Evolutionary conservation across 2,797 vertebrate genomes (phyloP).

Genomic region (Neomorphus geoffroyi): DNA sequence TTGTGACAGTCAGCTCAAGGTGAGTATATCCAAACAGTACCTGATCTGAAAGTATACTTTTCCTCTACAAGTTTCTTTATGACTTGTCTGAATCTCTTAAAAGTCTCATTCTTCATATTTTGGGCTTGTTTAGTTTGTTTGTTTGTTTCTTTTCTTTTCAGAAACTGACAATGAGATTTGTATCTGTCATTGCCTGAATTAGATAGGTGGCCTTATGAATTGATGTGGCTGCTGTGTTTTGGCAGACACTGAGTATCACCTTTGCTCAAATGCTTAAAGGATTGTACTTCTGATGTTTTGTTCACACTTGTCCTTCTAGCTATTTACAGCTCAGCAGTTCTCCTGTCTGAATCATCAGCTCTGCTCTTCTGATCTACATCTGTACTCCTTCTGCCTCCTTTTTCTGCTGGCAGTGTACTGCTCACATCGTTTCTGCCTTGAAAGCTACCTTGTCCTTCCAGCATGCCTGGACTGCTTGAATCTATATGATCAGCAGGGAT

Average conservation of each 20-base stretch:
- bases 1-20: neutral
- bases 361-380: neutral
- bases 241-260: neutral
- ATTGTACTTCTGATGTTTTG: neutral
- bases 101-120: neutral
- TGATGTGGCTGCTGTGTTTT: neutral
- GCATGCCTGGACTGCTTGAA: neutral
- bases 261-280: neutral
- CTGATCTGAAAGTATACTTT: neutral
- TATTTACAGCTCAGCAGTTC: slow-evolving; percentile 46
- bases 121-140: too few species aligned
- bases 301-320: slow-evolving; percentile 4
- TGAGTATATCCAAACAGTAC: neutral
- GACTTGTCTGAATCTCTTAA: neutral
- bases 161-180: neutral
- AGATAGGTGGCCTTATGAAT: neutral
- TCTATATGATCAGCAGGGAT: neutral
- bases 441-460: neutral
- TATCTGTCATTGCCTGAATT: neutral
- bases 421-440: neutral
- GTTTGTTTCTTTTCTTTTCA: neutral
- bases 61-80: neutral
- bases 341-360: neutral
- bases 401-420: neutral
- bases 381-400: neutral